A percentile compares a stretch with the other conserved stretches of the same genome.
Conservation (phyloP, 2,888 invertebrate species). For the Chloroclysta siterata region DNA sequence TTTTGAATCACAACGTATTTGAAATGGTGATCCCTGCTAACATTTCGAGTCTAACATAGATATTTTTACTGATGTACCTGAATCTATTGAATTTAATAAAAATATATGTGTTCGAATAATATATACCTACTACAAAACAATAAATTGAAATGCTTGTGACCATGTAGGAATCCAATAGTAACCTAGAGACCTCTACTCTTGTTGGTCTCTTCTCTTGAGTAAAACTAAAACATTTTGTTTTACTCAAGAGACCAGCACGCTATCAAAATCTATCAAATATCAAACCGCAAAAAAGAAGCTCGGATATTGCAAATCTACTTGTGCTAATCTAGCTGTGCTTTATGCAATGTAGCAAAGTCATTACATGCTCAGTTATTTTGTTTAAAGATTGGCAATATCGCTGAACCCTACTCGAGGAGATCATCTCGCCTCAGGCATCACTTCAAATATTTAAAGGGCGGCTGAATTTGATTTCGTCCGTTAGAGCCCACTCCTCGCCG, state of each 20-base stretch:
- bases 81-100: too few species aligned
- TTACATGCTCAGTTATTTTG: slow-evolving; percentile 10
- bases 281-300: too few species aligned
- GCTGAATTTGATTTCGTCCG: slow-evolving; percentile 72
- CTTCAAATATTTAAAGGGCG: slow-evolving; percentile 83
- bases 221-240: too few species aligned
- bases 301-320: too few species aligned
- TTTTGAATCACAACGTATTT: slow-evolving; percentile 13
- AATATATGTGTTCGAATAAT: too few species aligned
- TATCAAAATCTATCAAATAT: too few species aligned
- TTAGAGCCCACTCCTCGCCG: slow-evolving; percentile 58
- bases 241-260: too few species aligned
- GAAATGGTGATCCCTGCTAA: not conserved
- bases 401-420: slow-evolving; percentile 28
- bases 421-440: slow-evolving; percentile 57
- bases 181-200: too few species aligned
- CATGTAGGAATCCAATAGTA: too few species aligned
- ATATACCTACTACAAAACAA: too few species aligned
- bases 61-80: not conserved
- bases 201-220: too few species aligned
- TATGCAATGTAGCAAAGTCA: not conserved
- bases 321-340: not conserved
- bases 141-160: too few species aligned
- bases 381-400: slow-evolving; percentile 28
- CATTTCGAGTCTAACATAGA: not conserved